phyloP scores from a whole-genome alignment of 2,797 vertebrate genomes.

The Dendrocincla tyrannina region DNA sequence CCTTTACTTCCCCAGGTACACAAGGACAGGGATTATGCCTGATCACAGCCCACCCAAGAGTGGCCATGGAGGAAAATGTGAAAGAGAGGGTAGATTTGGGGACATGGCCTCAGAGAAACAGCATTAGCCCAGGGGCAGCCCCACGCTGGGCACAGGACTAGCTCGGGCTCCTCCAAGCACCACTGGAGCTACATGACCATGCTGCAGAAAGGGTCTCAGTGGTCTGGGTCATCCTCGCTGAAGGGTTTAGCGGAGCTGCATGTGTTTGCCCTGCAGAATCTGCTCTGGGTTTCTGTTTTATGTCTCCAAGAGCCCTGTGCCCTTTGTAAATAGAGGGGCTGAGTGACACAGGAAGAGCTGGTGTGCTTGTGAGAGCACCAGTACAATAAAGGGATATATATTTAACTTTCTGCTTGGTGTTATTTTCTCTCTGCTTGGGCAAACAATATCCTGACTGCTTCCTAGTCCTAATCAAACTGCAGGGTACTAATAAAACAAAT shows the following conservation, averaged over 20 bases:
- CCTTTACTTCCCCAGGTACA: not conserved
- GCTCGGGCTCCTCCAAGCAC: not conserved
- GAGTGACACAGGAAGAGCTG: slow-evolving; percentile 16
- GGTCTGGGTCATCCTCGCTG: not conserved
- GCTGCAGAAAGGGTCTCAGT: not conserved
- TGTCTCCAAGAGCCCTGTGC: not conserved
- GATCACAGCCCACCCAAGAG: fast-evolving
- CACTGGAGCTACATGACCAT: not conserved
- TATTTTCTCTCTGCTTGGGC: slow-evolving; percentile 71
- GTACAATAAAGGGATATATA: slow-evolving; percentile 50
- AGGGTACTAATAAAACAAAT: slow-evolving; percentile 77
- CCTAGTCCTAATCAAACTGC: slow-evolving; percentile 71
- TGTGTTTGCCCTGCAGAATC: not conserved
- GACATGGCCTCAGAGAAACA: not conserved
- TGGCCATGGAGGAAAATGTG: not conserved
- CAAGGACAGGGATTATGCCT: not conserved
- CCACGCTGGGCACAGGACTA: not conserved
- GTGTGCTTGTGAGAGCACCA: slow-evolving; percentile 23
- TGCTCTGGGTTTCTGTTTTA: slow-evolving; percentile 28
- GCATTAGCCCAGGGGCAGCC: not conserved
- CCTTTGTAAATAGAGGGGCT: slow-evolving; percentile 6
- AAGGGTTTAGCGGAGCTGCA: not conserved
- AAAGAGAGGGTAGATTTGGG: not conserved
- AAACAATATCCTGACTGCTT: slow-evolving; percentile 68
- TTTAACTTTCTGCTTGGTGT: slow-evolving; percentile 71